Conservation (phyloP, 2,113 vertebrate genomes). For the Mohoua ochrocephala region DNA sequence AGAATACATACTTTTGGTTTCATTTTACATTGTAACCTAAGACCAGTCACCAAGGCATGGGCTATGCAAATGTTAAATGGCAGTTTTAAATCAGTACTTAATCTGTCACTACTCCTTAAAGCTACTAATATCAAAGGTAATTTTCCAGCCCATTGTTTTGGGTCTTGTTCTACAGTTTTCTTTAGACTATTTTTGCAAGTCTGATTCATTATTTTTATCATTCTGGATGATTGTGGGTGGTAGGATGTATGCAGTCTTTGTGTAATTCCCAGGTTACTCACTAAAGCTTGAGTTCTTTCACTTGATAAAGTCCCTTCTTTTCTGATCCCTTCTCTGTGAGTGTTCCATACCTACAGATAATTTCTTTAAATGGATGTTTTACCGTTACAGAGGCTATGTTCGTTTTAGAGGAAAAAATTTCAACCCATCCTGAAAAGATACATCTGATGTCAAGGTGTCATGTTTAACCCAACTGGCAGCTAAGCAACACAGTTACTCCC, state of each 20-base stretch:
- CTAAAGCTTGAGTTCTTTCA: neutral
- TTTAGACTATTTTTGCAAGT: neutral
- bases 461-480: neutral
- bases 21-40: neutral
- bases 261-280: neutral
- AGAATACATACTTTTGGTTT: neutral
- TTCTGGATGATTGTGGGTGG: neutral
- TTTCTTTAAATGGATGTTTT: neutral
- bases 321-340: neutral
- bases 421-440: neutral
- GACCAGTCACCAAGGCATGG: neutral
- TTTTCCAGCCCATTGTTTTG: neutral
- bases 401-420: neutral
- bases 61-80: neutral
- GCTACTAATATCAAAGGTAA: neutral
- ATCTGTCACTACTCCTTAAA: neutral
- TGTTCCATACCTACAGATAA: neutral
- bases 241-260: neutral
- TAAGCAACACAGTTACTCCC: neutral
- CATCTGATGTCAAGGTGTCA: neutral
- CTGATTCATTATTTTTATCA: neutral
- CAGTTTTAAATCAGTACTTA: neutral
- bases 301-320: neutral
- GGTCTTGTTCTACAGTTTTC: neutral
- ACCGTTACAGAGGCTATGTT: neutral